phyloP scores from a whole-genome alignment of 2,113 vertebrate genomes.

The Crocuta crocuta region DNA sequence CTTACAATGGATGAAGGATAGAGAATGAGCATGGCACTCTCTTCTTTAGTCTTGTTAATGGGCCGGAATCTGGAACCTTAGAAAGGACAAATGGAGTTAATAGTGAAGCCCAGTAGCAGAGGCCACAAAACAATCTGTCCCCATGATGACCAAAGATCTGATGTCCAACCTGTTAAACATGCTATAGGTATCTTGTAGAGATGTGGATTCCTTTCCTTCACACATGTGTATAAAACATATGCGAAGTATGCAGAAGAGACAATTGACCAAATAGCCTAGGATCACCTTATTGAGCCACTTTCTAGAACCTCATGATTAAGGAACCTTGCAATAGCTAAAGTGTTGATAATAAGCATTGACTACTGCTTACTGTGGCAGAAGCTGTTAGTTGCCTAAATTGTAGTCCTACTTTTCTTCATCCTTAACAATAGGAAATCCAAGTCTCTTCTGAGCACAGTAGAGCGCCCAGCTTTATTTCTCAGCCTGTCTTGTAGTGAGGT shows the following conservation, averaged over 20 bases:
- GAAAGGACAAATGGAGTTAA: conserved; percentile 78
- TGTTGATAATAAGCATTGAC: conserved; percentile 91
- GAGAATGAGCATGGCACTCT: conserved; percentile 78
- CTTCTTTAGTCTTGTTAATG: conserved; percentile 84
- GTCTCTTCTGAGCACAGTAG: not conserved
- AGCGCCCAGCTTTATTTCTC: not conserved
- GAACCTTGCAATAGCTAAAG: conserved; percentile 88
- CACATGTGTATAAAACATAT: conserved; percentile 95
- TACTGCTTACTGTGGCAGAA: conserved; percentile 85
- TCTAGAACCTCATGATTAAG: conserved; percentile 89
- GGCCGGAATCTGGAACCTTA: conserved; percentile 84
- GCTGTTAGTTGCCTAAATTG: not conserved
- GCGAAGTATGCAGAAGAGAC: conserved; percentile 91
- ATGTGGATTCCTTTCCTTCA: conserved; percentile 92
- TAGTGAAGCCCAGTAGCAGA: conserved; percentile 77
- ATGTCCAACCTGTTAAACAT: conserved; percentile 93
- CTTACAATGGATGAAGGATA: conserved; percentile 84
- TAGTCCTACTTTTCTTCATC: not conserved
- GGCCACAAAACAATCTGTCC: conserved; percentile 77
- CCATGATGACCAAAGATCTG: conserved; percentile 84
- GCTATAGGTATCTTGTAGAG: conserved; percentile 91
- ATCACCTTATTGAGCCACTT: conserved; percentile 85
- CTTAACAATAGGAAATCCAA: not conserved
- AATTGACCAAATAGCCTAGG: conserved; percentile 90
- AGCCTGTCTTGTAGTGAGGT: not conserved